These are phyloP conservation scores for Lepidotrigona ventralis DNA, from an alignment of 1,140 invertebrate genomes.

Conservation along the genomic window DNA sequence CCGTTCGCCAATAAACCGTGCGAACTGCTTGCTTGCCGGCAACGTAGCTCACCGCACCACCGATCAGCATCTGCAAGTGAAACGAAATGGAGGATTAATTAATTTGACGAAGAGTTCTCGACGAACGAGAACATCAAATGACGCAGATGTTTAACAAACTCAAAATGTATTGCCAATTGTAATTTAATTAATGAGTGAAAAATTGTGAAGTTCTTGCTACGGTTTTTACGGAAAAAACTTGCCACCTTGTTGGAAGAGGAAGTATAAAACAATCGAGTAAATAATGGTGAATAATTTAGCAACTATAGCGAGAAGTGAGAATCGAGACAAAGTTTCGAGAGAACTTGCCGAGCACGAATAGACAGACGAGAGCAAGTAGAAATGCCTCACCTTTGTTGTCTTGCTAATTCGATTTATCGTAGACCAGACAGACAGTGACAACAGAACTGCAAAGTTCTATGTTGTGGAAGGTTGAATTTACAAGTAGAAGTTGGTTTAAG, in stretches of 20 bases:
- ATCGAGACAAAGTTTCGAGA: not conserved
- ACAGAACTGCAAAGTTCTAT: constrained; percentile 59
- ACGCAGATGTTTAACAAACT: not conserved
- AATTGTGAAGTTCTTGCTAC: no score
- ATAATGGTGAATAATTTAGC: no score
- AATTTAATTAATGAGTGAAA: no score
- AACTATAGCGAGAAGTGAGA: not conserved
- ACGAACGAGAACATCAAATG: no score
- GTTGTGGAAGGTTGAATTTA: not conserved
- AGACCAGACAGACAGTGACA: constrained; percentile 43
- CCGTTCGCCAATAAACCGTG: constrained; percentile 86
- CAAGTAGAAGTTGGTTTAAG: not conserved
- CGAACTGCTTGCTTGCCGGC: constrained; percentile 85
- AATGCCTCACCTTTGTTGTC: constrained; percentile 53
- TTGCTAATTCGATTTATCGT: constrained; percentile 27
- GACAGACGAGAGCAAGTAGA: not conserved
- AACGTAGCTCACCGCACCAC: constrained; percentile 84
- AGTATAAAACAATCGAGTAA: no score
- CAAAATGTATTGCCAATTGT: no score
- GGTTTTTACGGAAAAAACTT: no score
- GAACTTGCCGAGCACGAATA: no score
- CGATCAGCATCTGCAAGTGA: constrained; percentile 70
- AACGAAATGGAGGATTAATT: not conserved
- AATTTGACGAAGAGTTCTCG: not conserved
- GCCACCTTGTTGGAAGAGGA: not conserved